These are phyloP conservation scores for Ashinkailepas kermadecensis DNA, from an alignment of 2,888 invertebrate species.

Conservation along the genomic window DNA sequence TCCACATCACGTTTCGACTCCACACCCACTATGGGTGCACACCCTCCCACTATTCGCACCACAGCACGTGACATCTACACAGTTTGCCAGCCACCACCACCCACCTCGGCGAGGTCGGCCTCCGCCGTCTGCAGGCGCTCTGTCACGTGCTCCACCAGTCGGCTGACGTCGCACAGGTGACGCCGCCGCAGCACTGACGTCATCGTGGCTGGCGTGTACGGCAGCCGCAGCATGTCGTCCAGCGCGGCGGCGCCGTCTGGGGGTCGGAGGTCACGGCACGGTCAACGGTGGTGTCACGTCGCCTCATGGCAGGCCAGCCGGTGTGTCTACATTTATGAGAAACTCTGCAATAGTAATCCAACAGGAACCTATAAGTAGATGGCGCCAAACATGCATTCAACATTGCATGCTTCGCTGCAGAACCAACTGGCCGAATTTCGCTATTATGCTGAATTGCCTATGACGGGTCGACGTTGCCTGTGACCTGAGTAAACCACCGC, in stretches of 20 bases:
- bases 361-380: too few relatives aligned
- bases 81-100: neutral
- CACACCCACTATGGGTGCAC: neutral
- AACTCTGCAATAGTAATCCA: too few relatives aligned
- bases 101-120: neutral
- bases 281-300: too few relatives aligned
- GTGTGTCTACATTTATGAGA: too few relatives aligned
- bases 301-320: too few relatives aligned
- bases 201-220: neutral
- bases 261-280: neutral
- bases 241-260: neutral
- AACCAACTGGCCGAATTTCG: too few relatives aligned
- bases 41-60: too few relatives aligned
- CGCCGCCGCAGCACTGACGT: neutral
- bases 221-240: slow-evolving; percentile 9
- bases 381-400: too few relatives aligned
- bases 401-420: too few relatives aligned
- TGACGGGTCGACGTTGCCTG: too few relatives aligned
- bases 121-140: neutral
- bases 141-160: neutral
- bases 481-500: too few relatives aligned
- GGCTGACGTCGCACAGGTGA: neutral
- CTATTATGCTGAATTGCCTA: too few relatives aligned
- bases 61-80: neutral
- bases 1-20: neutral